A percentile compares a stretch with the other conserved stretches of the same genome.
Conservation (phyloP, 2,797 vertebrate species). For the Buceros bicornis region DNA sequence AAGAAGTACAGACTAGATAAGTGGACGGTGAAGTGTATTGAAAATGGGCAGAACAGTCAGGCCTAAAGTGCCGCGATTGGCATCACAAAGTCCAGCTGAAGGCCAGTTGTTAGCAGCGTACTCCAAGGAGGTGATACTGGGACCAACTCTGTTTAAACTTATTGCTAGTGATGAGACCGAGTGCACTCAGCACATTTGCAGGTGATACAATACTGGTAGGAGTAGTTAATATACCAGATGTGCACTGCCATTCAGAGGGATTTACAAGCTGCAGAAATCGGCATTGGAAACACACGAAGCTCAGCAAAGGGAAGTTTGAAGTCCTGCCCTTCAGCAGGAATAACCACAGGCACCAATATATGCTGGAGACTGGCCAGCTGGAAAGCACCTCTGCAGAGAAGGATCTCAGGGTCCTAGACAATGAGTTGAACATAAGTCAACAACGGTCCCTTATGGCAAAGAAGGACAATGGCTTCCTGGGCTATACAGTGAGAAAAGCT, state of each 20-base stretch:
- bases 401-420: not conserved
- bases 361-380: not conserved
- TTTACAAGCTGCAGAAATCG: not conserved
- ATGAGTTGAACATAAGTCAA: not conserved
- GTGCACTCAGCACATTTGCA: not conserved
- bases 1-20: not conserved
- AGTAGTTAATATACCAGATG: not conserved
- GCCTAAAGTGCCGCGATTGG: not conserved
- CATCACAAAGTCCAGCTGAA: not conserved
- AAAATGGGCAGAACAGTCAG: not conserved
- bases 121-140: not conserved
- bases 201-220: not conserved
- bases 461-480: not conserved
- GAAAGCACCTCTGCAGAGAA: not conserved
- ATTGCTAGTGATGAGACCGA: not conserved
- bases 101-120: too few relatives aligned
- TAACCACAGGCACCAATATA: not conserved
- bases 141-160: not conserved
- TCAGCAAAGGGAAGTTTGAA: not conserved
- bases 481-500: not conserved
- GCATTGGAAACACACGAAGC: not conserved
- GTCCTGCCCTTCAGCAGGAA: not conserved
- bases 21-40: not conserved
- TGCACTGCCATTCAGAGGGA: not conserved
- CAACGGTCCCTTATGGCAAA: not conserved